phyloP scores from a whole-genome alignment of 2,797 vertebrate genomes.

The Urosaurus nigricauda region DNA sequence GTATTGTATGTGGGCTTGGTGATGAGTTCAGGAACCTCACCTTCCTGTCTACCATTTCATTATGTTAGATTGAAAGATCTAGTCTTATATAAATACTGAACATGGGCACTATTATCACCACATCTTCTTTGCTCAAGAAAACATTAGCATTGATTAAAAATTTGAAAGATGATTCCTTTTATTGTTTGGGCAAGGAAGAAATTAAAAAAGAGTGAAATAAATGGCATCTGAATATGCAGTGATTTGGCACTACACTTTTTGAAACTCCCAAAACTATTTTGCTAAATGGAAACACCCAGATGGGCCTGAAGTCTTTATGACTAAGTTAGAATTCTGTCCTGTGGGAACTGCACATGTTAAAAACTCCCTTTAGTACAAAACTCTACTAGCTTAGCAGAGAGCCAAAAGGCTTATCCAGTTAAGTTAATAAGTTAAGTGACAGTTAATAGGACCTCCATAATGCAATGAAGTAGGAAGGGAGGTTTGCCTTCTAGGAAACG shows the following conservation, averaged over 20 bases:
- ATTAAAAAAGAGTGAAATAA: not conserved
- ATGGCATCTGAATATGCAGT: not conserved
- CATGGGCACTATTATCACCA: not conserved
- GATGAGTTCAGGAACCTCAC: too few species aligned
- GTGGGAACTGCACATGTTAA: not conserved
- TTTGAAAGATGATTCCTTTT: not conserved
- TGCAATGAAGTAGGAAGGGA: not conserved
- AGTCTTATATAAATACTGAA: not conserved
- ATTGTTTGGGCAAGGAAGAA: not conserved
- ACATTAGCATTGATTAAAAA: not conserved
- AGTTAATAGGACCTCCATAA: not conserved
- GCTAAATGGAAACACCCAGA: not conserved
- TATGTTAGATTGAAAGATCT: constrained; percentile 11
- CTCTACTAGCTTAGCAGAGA: not conserved
- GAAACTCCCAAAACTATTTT: not conserved
- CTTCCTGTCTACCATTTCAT: not conserved
- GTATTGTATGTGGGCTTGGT: not conserved
- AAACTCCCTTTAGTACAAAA: not conserved
- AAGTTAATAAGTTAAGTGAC: not conserved
- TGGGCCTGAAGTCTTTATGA: not conserved
- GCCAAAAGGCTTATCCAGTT: not conserved
- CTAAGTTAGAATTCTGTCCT: not conserved
- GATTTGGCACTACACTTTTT: not conserved
- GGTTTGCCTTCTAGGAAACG: not conserved
- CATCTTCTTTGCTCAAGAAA: not conserved